Evolutionary conservation across 2,888 invertebrate genomes (phyloP).

Genomic region (Gastrophysa polygoni): DNA sequence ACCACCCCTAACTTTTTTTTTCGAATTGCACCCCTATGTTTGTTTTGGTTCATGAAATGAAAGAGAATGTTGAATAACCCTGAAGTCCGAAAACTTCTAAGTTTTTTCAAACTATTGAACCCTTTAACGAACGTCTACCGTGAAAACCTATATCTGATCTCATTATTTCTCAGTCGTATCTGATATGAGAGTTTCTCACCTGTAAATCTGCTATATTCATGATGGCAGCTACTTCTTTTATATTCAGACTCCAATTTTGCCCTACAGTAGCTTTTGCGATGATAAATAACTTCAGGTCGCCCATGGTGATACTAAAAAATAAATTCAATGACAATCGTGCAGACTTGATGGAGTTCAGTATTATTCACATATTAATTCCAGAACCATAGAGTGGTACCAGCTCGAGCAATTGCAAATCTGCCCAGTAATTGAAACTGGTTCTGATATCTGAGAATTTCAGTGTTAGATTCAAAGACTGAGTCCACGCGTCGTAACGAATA

Average conservation of each 20-base stretch:
- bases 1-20: too few relatives aligned
- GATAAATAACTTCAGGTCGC: slow-evolving; percentile 13
- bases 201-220: slow-evolving; percentile 17
- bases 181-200: too few relatives aligned
- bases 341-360: too few relatives aligned
- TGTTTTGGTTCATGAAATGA: too few relatives aligned
- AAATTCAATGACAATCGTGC: not conserved
- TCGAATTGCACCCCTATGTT: too few relatives aligned
- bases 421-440: slow-evolving; percentile 30
- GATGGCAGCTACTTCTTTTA: slow-evolving; percentile 14
- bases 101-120: too few relatives aligned
- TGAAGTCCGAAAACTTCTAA: too few relatives aligned
- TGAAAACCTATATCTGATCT: not conserved
- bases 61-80: too few relatives aligned
- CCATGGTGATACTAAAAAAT: slow-evolving; percentile 18
- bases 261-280: slow-evolving; percentile 15
- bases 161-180: too few relatives aligned
- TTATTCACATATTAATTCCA: slow-evolving; percentile 34
- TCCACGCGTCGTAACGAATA: slow-evolving; percentile 23
- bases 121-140: too few relatives aligned
- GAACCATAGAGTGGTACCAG: slow-evolving; percentile 32
- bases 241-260: slow-evolving; percentile 5
- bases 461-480: slow-evolving; percentile 31
- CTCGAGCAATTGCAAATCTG: slow-evolving; percentile 20
- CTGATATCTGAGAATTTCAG: slow-evolving; percentile 30